Base-by-base conservation (phyloP, 2,888 invertebrate genomes). In the Euplexia lucipara region DNA sequence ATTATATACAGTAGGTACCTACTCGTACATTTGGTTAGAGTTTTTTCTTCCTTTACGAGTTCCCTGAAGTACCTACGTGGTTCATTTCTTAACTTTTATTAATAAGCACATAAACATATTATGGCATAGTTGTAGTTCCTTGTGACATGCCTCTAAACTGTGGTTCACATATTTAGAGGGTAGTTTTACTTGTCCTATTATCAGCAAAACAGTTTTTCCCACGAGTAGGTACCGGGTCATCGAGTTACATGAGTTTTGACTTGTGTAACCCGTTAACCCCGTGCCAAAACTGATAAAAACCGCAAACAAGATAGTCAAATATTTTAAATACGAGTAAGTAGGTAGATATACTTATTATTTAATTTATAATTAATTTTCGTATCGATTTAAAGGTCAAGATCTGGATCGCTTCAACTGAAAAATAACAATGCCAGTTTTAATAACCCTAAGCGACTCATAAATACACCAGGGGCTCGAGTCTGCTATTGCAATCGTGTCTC, bases 181-280 rank as follows among this genome's bases (percentile, higher is more conserved):
- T 45, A 45, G 14, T 45, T 47, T 68, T 54, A 10, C n/a, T 6
- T 45, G 37, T 34, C 6, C 5, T 41, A 26, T 37, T 26, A 44
- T 34, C 30, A 35, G 20, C 16, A 53, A 30, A 67, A 16, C 20
- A 51, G 14, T 35, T 51, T 62, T 72, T 58, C 68, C 42, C 59
- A 72, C 57, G 74, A 52, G n/a, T n/a, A n/a, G n/a, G 51, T 53
- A 37, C 41, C 41, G 51, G 60, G 59, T 56, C 57, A 69, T 56
- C 47, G 57, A 77, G 59, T 56, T 76, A 68, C 56, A 68, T 32
- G 68, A 32, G 35, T 67, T 67, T 44, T 70, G 61, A 53, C 44
- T 37, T 41, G 32, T 56, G 41, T 34, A 56, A 53, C 54, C 70
- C 37, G 44, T 45, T 66, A 51, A 66, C 67, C 53, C 54, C 37